Conservation (phyloP, 2,797 vertebrate genomes). For the Cygnus olor region DNA sequence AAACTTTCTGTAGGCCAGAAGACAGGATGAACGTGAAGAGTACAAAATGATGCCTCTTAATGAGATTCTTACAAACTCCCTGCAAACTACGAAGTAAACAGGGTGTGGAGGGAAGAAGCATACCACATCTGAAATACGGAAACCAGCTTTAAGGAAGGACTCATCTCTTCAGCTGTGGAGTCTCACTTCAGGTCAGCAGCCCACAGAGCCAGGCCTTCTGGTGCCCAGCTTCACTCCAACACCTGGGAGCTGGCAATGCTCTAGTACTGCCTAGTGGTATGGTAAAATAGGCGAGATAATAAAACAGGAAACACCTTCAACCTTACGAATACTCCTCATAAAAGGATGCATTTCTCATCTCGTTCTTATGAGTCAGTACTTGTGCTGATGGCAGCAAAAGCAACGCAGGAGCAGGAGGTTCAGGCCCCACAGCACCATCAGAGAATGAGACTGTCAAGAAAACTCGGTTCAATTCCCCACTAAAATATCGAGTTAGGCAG, state of each 20-base stretch:
- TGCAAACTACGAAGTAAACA: background rate
- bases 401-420: background rate
- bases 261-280: rapidly evolving
- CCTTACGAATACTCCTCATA: background rate
- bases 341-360: background rate
- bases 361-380: background rate
- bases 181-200: background rate
- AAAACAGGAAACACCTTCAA: background rate
- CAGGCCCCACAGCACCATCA: background rate
- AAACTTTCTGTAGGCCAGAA: background rate
- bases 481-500: background rate
- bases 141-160: background rate
- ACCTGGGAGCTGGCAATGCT: background rate
- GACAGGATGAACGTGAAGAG: background rate
- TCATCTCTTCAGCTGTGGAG: background rate
- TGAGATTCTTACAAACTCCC: background rate
- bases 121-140: background rate
- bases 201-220: background rate
- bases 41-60: background rate
- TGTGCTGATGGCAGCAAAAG: background rate
- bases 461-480: background rate
- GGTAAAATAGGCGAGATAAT: background rate
- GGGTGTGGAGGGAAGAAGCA: background rate
- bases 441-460: background rate
- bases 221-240: background rate